Percentiles rank a stretch among this genome's conserved stretches.
Evolutionary conservation across 2,888 invertebrate genomes (phyloP).

Genomic region (Pollenia labialis): DNA sequence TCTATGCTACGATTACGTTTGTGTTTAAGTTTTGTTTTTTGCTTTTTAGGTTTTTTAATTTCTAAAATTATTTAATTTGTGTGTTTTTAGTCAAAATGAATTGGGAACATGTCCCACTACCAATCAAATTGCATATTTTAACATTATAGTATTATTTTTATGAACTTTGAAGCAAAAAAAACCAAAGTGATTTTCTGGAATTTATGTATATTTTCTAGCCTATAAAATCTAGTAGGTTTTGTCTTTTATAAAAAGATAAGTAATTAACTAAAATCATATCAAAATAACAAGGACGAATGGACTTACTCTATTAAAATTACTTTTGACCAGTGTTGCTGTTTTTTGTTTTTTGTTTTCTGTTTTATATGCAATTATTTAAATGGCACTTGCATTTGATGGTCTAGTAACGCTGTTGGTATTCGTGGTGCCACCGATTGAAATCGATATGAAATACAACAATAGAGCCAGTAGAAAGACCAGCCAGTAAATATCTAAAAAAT

Average conservation of each 20-base stretch:
- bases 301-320: slow-evolving; percentile 1
- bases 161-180: slow-evolving; percentile 34
- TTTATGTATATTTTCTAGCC: slow-evolving; percentile 32
- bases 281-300: background rate
- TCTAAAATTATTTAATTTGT: slow-evolving; percentile 42
- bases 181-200: slow-evolving; percentile 1
- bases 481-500: slow-evolving; percentile 92
- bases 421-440: slow-evolving; percentile 99
- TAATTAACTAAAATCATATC: background rate
- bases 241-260: slow-evolving; percentile 23
- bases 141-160: background rate
- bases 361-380: background rate
- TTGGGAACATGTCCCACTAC: slow-evolving; percentile 27
- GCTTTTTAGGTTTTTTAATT: slow-evolving; percentile 27
- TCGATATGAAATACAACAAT: slow-evolving; percentile 99
- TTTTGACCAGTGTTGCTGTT: slow-evolving; percentile 13
- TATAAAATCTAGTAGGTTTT: slow-evolving; percentile 26
- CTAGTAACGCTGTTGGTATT: slow-evolving; percentile 97
- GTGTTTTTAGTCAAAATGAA: slow-evolving; percentile 23
- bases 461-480: slow-evolving; percentile 98
- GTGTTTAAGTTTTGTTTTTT: slow-evolving; percentile 12
- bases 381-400: background rate
- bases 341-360: background rate
- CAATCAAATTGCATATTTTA: slow-evolving; percentile 7
- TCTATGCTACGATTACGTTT: slow-evolving; percentile 53